Evolutionary conservation across 2,888 invertebrate genomes (phyloP).

Genomic region (Hypselothyrea guttata): DNA sequence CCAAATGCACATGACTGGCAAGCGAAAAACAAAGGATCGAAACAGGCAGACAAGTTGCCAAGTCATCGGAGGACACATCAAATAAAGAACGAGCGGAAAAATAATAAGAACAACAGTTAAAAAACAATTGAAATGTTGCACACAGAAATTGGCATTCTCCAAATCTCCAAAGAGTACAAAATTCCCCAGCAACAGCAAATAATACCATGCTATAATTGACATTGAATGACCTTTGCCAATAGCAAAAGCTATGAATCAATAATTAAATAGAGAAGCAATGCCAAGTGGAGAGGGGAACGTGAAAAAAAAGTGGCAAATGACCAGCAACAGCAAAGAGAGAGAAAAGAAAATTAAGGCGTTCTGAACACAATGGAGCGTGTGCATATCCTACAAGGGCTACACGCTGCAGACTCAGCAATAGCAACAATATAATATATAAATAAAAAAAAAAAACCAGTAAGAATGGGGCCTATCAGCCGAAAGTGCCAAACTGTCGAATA

Average conservation of each 20-base stretch:
- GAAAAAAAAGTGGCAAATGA: slow-evolving; percentile 47
- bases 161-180: slow-evolving; percentile 53
- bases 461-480: no score
- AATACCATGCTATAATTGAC: slow-evolving; percentile 48
- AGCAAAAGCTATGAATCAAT: slow-evolving; percentile 63
- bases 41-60: not conserved
- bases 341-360: slow-evolving; percentile 45
- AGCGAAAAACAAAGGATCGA: slow-evolving; percentile 19
- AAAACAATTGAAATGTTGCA: slow-evolving; percentile 59
- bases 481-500: no score
- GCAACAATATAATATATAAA: slow-evolving; percentile 34
- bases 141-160: slow-evolving; percentile 20
- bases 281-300: slow-evolving; percentile 1
- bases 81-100: slow-evolving; percentile 8
- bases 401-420: slow-evolving; percentile 46
- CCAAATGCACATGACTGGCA: slow-evolving; percentile 43
- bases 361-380: slow-evolving; percentile 55
- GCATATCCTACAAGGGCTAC: slow-evolving; percentile 33
- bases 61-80: slow-evolving; percentile 34
- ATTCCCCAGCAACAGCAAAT: slow-evolving; percentile 4
- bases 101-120: slow-evolving; percentile 41
- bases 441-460: slow-evolving; percentile 42
- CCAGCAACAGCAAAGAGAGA: slow-evolving; percentile 50
- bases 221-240: slow-evolving; percentile 69
- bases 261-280: slow-evolving; percentile 61